A percentile compares a stretch with the other conserved stretches of the same genome.
These are phyloP conservation scores for Heptranchias perlo DNA, from an alignment of 2,113 vertebrate genomes.

Conservation along the genomic window DNA sequence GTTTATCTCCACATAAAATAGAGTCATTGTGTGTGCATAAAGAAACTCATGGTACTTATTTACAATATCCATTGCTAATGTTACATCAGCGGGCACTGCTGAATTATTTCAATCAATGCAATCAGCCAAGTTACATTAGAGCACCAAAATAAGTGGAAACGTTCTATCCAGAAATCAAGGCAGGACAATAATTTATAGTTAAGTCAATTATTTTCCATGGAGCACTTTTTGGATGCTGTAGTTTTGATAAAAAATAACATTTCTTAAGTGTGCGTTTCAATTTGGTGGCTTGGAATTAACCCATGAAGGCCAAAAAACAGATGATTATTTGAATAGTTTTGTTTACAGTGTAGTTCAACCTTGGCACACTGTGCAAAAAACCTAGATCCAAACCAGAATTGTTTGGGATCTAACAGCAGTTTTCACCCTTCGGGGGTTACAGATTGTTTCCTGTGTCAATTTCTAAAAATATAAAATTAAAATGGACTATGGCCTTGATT, in stretches of 20 bases:
- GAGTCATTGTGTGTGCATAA: neutral
- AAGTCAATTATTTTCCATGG: neutral
- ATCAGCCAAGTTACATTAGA: neutral
- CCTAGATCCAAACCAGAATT: neutral
- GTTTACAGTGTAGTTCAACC: neutral
- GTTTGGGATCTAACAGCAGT: neutral
- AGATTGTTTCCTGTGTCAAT: neutral
- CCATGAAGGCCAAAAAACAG: neutral
- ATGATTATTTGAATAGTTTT: neutral
- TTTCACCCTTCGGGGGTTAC: neutral
- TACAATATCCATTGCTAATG: neutral
- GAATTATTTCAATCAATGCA: constrained; percentile 14
- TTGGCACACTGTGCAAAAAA: neutral
- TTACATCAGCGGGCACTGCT: neutral
- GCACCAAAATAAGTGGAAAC: constrained; percentile 12
- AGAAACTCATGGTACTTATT: neutral
- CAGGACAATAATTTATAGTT: neutral
- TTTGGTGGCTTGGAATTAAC: neutral
- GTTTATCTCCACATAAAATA: neutral
- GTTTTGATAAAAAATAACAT: neutral
- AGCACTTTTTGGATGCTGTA: neutral
- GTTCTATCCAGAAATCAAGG: neutral
- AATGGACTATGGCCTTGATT: neutral
- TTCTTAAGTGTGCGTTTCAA: neutral
- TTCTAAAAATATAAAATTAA: neutral